Evolutionary conservation across 2,113 vertebrate species (phyloP).

Genomic region (Crypturellus undulatus): DNA sequence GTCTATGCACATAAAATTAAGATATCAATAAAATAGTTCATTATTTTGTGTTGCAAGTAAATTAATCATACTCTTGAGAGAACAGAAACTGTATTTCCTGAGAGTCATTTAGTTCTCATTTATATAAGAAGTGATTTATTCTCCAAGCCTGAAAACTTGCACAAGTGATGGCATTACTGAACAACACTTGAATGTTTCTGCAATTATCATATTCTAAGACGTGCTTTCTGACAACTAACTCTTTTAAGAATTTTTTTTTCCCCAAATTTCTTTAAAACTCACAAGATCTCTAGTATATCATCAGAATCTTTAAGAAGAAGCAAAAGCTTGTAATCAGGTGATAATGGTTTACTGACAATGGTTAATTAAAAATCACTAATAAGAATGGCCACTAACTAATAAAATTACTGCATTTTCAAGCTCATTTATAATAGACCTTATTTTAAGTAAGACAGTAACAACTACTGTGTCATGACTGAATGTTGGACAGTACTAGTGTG

Average conservation of each 20-base stretch:
- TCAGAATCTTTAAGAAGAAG: not conserved
- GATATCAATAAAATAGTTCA: not conserved
- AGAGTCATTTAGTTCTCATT: not conserved
- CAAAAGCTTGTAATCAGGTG: not conserved
- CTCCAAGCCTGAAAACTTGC: not conserved
- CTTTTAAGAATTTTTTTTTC: not conserved
- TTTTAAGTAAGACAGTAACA: not conserved
- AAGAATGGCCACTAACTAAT: not conserved
- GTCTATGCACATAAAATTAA: not conserved
- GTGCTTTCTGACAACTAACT: not conserved
- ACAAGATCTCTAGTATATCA: not conserved
- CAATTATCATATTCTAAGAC: not conserved
- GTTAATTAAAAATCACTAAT: not conserved
- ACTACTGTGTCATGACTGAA: not conserved
- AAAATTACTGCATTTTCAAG: not conserved
- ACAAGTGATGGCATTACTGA: not conserved
- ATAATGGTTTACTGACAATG: not conserved
- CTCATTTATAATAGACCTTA: not conserved
- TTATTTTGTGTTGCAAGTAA: not conserved
- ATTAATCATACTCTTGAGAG: not conserved
- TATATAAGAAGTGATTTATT: constrained; percentile 15
- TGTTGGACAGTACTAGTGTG: not conserved
- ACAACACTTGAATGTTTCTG: not conserved
- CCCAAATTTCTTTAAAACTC: not conserved
- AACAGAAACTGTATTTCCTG: not conserved